Conservation (phyloP, 2,113 vertebrate genomes). For the Puffinus mauretanicus region DNA sequence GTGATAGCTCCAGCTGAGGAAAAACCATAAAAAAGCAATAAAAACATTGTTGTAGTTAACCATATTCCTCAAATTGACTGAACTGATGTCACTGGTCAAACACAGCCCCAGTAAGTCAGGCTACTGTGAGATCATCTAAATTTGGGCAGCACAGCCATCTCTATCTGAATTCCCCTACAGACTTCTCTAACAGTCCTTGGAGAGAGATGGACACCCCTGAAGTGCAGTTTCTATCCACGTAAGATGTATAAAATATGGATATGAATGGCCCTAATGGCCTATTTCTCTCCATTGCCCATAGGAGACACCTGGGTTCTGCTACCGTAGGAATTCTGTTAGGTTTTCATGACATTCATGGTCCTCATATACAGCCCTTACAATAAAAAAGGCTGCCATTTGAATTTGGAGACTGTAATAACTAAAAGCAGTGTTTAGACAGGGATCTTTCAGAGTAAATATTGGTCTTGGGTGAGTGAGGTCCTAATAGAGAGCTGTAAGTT, state of each 20-base stretch:
- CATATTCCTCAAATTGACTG: neutral
- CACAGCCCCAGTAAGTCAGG: neutral
- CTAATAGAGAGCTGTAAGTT: neutral
- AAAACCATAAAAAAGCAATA: neutral
- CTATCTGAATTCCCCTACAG: neutral
- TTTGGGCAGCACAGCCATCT: neutral
- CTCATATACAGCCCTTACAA: neutral
- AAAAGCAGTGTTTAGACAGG: neutral
- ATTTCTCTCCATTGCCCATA: neutral
- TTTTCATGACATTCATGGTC: neutral
- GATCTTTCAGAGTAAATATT: neutral
- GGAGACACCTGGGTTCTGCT: neutral
- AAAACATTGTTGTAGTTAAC: neutral
- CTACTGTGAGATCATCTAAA: neutral
- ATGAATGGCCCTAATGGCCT: no score
- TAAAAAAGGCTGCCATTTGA: neutral
- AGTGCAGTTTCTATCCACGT: neutral
- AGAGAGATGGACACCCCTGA: neutral
- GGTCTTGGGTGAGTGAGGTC: neutral
- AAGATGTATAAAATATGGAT: neutral
- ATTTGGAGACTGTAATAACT: neutral
- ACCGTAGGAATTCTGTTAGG: neutral
- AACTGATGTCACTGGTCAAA: neutral
- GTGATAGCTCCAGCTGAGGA: conserved; percentile 25
- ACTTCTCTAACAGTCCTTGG: neutral